phyloP scores from a whole-genome alignment of 1,140 invertebrate genomes.

The Sipha flava region DNA sequence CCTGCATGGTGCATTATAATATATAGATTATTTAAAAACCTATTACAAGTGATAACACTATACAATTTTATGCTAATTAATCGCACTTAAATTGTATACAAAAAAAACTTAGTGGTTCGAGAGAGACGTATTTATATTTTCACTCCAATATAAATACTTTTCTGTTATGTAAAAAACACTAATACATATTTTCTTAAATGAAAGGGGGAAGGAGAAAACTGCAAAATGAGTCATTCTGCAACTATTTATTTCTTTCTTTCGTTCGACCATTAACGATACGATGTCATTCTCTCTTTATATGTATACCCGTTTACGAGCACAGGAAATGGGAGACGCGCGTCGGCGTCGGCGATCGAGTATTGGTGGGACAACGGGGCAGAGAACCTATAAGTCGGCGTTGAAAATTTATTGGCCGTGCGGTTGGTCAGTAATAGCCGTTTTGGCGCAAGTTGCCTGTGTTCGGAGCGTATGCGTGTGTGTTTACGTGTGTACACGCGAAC shows the following conservation, averaged over 20 bases:
- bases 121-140: too few species aligned
- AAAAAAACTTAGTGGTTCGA: too few species aligned
- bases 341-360: not conserved
- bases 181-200: not conserved
- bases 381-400: not conserved
- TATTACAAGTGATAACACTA: too few species aligned
- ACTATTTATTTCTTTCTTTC: not conserved
- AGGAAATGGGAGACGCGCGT: not conserved
- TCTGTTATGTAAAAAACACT: too few species aligned
- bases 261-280: too few species aligned
- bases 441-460: not conserved
- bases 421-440: conserved; percentile 29
- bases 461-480: not conserved
- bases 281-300: too few species aligned
- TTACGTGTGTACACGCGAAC: not conserved
- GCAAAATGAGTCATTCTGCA: not conserved
- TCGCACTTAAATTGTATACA: too few species aligned
- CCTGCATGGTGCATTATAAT: too few species aligned
- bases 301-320: too few species aligned
- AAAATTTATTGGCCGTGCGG: conserved; percentile 16
- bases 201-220: not conserved
- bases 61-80: too few species aligned
- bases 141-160: too few species aligned
- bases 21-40: too few species aligned
- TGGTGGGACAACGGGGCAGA: not conserved